Evolutionary conservation across 1,140 invertebrate genomes (phyloP), one percentile per base, ranked within the genome.

Genomic region (Plutomurus gul): DNA sequence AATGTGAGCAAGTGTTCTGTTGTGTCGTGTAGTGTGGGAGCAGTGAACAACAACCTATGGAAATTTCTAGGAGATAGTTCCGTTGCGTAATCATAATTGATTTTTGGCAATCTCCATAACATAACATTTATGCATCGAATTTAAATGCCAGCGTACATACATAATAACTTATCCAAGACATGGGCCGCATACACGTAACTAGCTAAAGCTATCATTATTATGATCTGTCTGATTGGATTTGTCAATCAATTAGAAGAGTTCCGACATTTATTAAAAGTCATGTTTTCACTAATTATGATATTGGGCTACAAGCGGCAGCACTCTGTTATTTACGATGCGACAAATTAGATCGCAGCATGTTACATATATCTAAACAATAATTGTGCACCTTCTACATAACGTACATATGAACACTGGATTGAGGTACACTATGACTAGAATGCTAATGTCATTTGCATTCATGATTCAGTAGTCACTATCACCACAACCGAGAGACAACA

Each of bases 1-100:
- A 65, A 30, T 36, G 56, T 60, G 16, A 30, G 18, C n/a, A 30
- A 49, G 16, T 36, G 56, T n/a, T 33, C 30, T 7, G 25, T 11
- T n/a, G 36, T 36, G 18, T 7, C 30, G 36, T 6, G n/a, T 18
- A 65, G 56, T 33, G 27, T 30, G 18, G 56, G 27, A 18, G 18
- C 56, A 65, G 56, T 65, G 56, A 65, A 65, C 8, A 65, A 65
- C 8, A 65, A 65, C 56, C 30, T 65, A 27, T n/a, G 36, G 25
- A 65, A 65, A 13, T 65, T 30, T 33, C 16, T 5, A n/a, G 27
- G 27, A 7, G 16, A 11, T 22, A 25, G 47, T 65, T 65, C 56
- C 27, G 25, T 65, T 65, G 56, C 56, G 56, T 65, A 65, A 65
- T 65, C 56, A 36, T 65, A 65, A 65, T 65, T 65, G 56, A 65